A percentile compares a stretch with the other conserved stretches of the same genome.
Conservation (phyloP, 1,140 invertebrate genomes). For the Aphelenchoides besseyi region DNA sequence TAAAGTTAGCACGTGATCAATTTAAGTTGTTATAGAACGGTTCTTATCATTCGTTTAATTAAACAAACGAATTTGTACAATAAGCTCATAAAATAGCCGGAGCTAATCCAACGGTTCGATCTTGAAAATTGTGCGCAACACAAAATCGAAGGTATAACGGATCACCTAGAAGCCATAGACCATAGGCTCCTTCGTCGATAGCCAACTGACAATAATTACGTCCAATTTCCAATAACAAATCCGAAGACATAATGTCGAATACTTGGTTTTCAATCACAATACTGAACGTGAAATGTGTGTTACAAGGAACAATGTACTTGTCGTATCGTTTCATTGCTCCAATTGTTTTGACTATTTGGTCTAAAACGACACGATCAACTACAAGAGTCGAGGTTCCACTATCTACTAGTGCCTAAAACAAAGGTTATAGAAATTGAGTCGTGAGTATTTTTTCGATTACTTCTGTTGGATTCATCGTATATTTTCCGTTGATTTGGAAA, state of each 20-base stretch:
- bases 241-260: neutral
- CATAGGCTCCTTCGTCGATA: neutral
- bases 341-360: neutral
- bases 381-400: neutral
- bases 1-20: no score
- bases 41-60: no score
- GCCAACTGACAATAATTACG: neutral
- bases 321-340: neutral
- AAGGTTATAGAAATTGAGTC: neutral
- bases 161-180: neutral
- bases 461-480: no score
- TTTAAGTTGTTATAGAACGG: no score
- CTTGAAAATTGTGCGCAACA: neutral
- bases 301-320: slow-evolving; percentile 5
- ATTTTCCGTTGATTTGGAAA: neutral
- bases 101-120: no score
- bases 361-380: neutral
- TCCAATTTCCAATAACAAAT: slow-evolving; percentile 1
- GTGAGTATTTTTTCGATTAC: neutral
- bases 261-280: neutral
- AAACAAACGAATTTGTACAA: no score
- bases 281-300: neutral
- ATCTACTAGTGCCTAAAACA: neutral
- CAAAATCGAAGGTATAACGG: neutral
- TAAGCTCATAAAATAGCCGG: no score